Base-by-base conservation (phyloP, 2,888 invertebrate species). In the Lumbricus terrestris region DNA sequence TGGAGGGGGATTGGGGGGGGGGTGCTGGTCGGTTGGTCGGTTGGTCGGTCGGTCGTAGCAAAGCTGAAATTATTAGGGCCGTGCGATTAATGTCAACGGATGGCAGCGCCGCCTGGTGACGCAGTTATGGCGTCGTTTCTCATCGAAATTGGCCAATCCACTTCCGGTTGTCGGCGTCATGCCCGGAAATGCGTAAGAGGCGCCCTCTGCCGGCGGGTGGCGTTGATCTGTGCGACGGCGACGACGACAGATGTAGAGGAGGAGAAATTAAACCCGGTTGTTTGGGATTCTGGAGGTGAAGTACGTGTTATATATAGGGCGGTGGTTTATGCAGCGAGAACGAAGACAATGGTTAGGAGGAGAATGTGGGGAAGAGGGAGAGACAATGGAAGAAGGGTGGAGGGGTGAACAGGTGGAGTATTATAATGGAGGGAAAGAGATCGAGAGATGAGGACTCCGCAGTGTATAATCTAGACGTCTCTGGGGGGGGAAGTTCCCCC, bases 151-250 rank as follows among this genome's bases (percentile, higher is more conserved):
- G 85, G 37, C 85, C 85, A 37, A 37, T 85, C 37, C 35, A 85
- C 85, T 85, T 85, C 85, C 35, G 85, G 85, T 85, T 85, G 85
- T 85, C 85, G 85, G 35, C 37, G 85, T 85, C 34, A 34, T 85
- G 69, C 69, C 69, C 69, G 69, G 69, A 69, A 69, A 69, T 69
- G 69, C n/a, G 69, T 29, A n/a, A 69, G n/a, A 69, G 69, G 29
- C 69, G 69, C 69, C 69, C 69, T 69, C 69, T 69, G n/a, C n/a
- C n/a, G n/a, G n/a, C n/a, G n/a, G 69, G 69, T 69, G 69, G 69
- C 69, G 69, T n/a, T 69, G 69, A 69, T 69, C 29, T 69, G 29
- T 69, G n/a, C n/a, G n/a, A n/a, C n/a, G n/a, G n/a, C n/a, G n/a
- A n/a, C 69, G 69, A 0, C n/a, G 69, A 69, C n/a, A 69, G 69